A percentile compares a stretch with the other conserved stretches of the same genome.
Conservation (phyloP, 1,140 invertebrate species). For the Heliconius congener region DNA sequence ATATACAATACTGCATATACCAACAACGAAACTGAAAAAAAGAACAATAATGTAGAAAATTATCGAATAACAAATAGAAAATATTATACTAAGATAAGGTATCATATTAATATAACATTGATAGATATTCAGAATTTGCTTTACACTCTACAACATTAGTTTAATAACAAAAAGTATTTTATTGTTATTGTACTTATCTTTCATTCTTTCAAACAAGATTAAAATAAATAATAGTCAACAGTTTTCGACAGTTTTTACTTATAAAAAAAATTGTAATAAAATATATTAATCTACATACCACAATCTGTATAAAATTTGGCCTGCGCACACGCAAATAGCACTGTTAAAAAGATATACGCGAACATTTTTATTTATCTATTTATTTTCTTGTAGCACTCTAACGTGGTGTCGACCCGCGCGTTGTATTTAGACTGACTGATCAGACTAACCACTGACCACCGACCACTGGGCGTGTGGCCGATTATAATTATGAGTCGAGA, state of each 20-base stretch:
- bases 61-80: not conserved
- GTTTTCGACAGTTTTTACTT: not conserved
- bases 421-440: slow-evolving; percentile 50
- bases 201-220: not conserved
- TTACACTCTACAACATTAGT: too few species aligned
- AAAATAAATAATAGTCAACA: not conserved
- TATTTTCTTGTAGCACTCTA: slow-evolving; percentile 59
- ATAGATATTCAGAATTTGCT: too few species aligned
- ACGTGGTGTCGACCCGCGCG: slow-evolving; percentile 67
- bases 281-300: slow-evolving; percentile 47
- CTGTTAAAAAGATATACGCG: slow-evolving; percentile 46
- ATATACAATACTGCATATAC: not conserved
- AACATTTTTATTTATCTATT: slow-evolving; percentile 51
- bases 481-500: slow-evolving; percentile 45
- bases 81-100: not conserved
- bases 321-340: slow-evolving; percentile 62
- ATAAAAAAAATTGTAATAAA: not conserved
- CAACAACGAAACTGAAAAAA: not conserved
- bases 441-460: slow-evolving; percentile 36
- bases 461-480: slow-evolving; percentile 34
- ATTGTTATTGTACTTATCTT: too few species aligned
- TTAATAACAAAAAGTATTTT: too few species aligned
- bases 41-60: not conserved
- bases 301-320: slow-evolving; percentile 73
- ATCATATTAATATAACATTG: too few species aligned